Conservation (phyloP, 2,797 vertebrate species). For the Remorina albescens region DNA sequence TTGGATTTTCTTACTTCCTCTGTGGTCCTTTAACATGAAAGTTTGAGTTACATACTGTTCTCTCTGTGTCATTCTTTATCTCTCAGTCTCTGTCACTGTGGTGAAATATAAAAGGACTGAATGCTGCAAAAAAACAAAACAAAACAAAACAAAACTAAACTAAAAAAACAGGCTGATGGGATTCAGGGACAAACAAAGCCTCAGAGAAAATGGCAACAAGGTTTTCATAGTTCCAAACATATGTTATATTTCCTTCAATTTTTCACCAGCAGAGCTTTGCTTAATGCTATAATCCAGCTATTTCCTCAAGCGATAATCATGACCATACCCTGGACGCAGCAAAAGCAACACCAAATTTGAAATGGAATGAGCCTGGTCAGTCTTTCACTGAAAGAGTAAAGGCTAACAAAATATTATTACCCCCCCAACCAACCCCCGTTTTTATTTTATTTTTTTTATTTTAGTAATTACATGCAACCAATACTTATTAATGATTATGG, state of each 20-base stretch:
- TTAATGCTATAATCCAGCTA: background rate
- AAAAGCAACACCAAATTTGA: background rate
- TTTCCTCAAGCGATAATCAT: background rate
- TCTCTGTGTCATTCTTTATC: background rate
- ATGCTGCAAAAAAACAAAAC: background rate
- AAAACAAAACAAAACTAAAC: too few species aligned
- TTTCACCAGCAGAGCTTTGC: slow-evolving; percentile 11
- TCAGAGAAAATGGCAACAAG: slow-evolving; percentile 19
- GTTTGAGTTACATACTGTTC: background rate
- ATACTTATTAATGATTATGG: too few species aligned
- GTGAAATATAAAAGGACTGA: slow-evolving; percentile 10
- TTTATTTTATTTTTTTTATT: too few species aligned
- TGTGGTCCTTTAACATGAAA: slow-evolving; percentile 16
- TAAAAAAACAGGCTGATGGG: background rate
- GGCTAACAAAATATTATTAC: background rate
- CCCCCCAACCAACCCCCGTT: too few species aligned
- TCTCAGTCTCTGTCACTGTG: background rate
- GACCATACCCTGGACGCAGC: background rate
- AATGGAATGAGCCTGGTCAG: background rate
- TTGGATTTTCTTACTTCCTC: slow-evolving; percentile 34
- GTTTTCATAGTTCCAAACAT: slow-evolving; percentile 6
- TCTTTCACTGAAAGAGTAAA: background rate
- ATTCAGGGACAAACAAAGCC: slow-evolving; percentile 8
- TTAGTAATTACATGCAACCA: too few species aligned
- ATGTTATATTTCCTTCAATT: slow-evolving; percentile 1